Evolutionary conservation across 2,888 invertebrate genomes (phyloP).

Genomic region (Willowsia nigromaculata): DNA sequence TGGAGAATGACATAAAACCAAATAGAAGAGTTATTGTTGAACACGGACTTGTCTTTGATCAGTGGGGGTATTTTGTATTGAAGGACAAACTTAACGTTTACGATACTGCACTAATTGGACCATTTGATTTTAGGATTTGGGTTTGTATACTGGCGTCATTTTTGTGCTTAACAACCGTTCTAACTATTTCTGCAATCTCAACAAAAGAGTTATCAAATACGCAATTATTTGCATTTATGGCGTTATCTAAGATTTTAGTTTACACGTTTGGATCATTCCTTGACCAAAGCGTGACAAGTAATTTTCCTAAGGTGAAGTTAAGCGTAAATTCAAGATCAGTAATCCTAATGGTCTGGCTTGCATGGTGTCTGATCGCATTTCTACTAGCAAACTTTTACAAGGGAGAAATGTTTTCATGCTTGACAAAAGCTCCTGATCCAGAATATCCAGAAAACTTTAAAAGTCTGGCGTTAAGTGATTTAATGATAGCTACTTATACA

Average conservation of each 20-base stretch:
- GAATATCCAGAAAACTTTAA: conserved; percentile 1
- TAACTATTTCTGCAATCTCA: too few relatives aligned
- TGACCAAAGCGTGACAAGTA: background rate
- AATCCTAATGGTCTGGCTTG: background rate
- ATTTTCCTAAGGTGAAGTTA: background rate
- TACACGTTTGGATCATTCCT: background rate
- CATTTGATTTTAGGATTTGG: conserved; percentile 42
- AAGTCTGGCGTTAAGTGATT: background rate
- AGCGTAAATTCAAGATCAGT: too few relatives aligned
- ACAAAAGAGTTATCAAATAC: background rate
- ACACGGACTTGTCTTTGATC: conserved; percentile 43
- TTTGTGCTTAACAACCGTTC: too few relatives aligned
- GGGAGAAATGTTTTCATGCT: conserved; percentile 43
- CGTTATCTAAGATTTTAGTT: background rate
- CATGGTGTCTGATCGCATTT: background rate
- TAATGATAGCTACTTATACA: background rate
- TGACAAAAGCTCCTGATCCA: conserved; percentile 35
- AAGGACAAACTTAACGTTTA: background rate
- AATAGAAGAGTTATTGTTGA: conserved; percentile 1
- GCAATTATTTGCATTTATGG: background rate
- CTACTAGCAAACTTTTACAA: conserved; percentile 25
- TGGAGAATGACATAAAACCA: background rate
- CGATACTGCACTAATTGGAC: conserved; percentile 13
- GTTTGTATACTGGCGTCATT: background rate
- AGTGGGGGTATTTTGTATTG: conserved; percentile 43